Conservation (phyloP, 2,888 invertebrate species). For the Stomorhina lunata region DNA sequence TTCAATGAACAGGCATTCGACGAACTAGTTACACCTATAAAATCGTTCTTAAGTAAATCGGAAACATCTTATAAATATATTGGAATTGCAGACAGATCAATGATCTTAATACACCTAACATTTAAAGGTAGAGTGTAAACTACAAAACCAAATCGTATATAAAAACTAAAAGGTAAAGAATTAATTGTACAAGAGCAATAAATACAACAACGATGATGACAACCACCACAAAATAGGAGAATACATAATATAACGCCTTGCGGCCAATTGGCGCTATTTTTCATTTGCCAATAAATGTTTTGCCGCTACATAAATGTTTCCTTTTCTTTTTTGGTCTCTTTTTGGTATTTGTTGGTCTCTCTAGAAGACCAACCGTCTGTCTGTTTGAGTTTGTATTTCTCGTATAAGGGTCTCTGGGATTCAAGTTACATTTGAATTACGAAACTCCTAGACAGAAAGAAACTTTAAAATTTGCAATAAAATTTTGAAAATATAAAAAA, state of each 20-base stretch:
- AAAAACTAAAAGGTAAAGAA: slow-evolving; percentile 55
- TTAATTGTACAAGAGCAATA: slow-evolving; percentile 63
- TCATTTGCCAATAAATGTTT: slow-evolving; percentile 71
- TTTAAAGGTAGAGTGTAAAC: slow-evolving; percentile 19
- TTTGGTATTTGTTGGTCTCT: not conserved
- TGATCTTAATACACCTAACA: not conserved
- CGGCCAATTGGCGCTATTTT: slow-evolving; percentile 71
- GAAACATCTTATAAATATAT: too few relatives aligned
- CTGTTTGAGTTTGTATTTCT: too few relatives aligned
- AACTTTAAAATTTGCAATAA: not conserved
- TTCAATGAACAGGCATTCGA: not conserved
- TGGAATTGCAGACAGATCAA: not conserved
- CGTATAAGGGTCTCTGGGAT: slow-evolving; percentile 10
- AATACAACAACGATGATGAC: slow-evolving; percentile 64
- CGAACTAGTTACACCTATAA: not conserved
- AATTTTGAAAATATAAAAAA: slow-evolving; percentile 7
- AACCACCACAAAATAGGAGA: slow-evolving; percentile 66
- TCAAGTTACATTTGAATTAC: slow-evolving; percentile 64
- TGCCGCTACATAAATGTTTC: slow-evolving; percentile 56
- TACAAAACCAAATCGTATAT: slow-evolving; percentile 7
- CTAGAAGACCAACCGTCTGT: not conserved
- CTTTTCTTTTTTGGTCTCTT: not conserved
- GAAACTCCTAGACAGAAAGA: slow-evolving; percentile 51
- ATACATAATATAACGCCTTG: slow-evolving; percentile 68
- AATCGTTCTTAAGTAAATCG: too few relatives aligned